Conservation (phyloP, 2,797 vertebrate genomes). For the Acanthurus lineatus region DNA sequence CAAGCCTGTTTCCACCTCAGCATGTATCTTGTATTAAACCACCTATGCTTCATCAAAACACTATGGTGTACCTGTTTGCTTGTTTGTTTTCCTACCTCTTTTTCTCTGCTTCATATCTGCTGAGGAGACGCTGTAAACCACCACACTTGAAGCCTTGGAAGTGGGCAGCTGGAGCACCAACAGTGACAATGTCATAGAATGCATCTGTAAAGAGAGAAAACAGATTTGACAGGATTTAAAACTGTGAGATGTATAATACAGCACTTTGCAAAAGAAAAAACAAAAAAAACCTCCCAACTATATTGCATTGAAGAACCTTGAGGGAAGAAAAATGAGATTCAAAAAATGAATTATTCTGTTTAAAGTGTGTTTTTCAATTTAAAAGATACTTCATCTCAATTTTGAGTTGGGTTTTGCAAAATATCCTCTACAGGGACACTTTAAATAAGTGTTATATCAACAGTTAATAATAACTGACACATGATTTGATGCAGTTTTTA, state of each 20-base stretch:
- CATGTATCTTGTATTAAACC: slow-evolving; percentile 50
- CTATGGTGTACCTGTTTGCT: neutral
- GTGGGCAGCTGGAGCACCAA: slow-evolving; percentile 96
- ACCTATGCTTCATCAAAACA: slow-evolving; percentile 9
- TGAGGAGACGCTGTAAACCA: slow-evolving; percentile 93
- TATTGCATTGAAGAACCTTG: neutral
- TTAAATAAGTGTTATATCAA: slow-evolving; percentile 5
- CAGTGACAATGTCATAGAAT: slow-evolving; percentile 94
- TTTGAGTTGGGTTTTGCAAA: neutral
- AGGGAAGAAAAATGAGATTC: neutral
- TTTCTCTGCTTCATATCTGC: slow-evolving; percentile 94
- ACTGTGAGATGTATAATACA: neutral
- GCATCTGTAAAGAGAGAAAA: slow-evolving; percentile 86
- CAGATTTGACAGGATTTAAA: slow-evolving; percentile 33
- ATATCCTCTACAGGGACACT: slow-evolving; percentile 6
- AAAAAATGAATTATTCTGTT: neutral
- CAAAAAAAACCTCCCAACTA: too few species aligned
- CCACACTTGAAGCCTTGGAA: slow-evolving; percentile 98
- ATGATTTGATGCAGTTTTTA: slow-evolving; percentile 7
- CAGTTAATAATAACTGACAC: neutral
- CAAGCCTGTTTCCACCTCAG: slow-evolving; percentile 37
- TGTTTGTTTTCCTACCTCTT: slow-evolving; percentile 88
- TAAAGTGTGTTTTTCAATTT: neutral
- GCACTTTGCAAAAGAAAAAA: neutral
- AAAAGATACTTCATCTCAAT: neutral